A percentile compares a stretch with the other conserved stretches of the same genome.
Evolutionary conservation across 2,888 invertebrate genomes (phyloP).

Genomic region (Brenthis hecate): DNA sequence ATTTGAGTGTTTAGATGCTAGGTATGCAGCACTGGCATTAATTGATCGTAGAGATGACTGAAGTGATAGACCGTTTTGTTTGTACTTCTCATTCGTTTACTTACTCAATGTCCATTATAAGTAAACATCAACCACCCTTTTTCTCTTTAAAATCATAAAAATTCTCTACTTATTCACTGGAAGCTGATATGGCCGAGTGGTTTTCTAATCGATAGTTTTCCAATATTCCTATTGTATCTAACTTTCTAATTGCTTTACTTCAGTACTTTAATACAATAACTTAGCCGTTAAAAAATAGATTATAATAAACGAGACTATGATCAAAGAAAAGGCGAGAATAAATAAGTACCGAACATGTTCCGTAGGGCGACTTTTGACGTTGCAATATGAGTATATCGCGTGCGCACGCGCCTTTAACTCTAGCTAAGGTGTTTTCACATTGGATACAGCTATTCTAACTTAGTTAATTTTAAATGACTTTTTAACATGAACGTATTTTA

Average conservation of each 20-base stretch:
- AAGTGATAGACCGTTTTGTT: too few relatives aligned
- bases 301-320: conserved; percentile 20
- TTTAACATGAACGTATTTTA: conserved; percentile 2
- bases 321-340: conserved; percentile 31
- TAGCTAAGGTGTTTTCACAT: conserved; percentile 36
- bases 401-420: conserved; percentile 52
- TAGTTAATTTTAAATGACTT: conserved; percentile 10
- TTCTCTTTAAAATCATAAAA: background rate
- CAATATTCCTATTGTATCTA: conserved; percentile 11
- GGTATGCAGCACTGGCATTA: too few relatives aligned
- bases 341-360: conserved; percentile 43
- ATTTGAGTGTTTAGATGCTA: too few relatives aligned
- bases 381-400: conserved; percentile 59
- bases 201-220: conserved; percentile 12
- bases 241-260: background rate
- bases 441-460: conserved; percentile 3
- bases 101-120: too few relatives aligned
- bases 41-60: too few relatives aligned
- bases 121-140: too few relatives aligned
- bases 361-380: conserved; percentile 55
- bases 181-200: conserved; percentile 6
- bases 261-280: conserved; percentile 1
- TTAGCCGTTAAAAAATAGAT: conserved; percentile 12
- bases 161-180: background rate
- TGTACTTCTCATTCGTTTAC: too few relatives aligned